A percentile compares a stretch with the other conserved stretches of the same genome.
These are phyloP conservation scores for Drosophila paulistorum DNA, from an alignment of 1,140 invertebrate species.

Conservation along the genomic window DNA sequence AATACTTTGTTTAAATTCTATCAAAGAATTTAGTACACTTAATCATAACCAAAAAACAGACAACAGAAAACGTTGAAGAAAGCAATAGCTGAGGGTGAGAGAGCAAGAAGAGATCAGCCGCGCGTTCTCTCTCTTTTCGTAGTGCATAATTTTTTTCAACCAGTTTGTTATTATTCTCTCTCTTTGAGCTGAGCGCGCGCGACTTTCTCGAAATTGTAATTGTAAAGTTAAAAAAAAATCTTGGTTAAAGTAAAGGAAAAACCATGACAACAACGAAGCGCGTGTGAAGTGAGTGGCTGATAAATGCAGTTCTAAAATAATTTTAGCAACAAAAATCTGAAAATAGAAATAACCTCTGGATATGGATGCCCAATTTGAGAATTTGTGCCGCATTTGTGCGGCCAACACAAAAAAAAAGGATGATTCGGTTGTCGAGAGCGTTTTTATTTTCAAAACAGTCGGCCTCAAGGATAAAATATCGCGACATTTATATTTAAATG, in stretches of 20 bases:
- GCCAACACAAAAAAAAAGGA: constrained; percentile 76
- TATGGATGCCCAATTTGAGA: constrained; percentile 74
- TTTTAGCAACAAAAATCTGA: background rate
- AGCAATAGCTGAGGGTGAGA: constrained; percentile 29
- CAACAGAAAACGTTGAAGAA: constrained; percentile 42
- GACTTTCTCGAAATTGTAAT: constrained; percentile 69
- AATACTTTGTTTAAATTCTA: background rate
- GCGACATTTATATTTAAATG: constrained; percentile 68
- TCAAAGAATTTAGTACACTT: background rate
- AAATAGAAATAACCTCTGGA: constrained; percentile 1
- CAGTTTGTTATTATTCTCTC: constrained; percentile 64
- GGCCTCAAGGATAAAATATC: constrained; percentile 74
- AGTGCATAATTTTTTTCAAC: constrained; percentile 38
- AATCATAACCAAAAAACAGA: constrained; percentile 3
- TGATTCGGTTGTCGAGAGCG: constrained; percentile 75
- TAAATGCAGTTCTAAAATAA: constrained; percentile 21
- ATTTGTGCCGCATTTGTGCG: constrained; percentile 76
- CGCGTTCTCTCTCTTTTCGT: constrained; percentile 23
- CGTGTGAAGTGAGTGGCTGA: constrained; percentile 26
- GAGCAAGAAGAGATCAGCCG: constrained; percentile 29
- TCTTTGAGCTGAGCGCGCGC: constrained; percentile 52
- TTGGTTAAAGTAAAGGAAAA: constrained; percentile 7
- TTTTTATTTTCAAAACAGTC: constrained; percentile 74
- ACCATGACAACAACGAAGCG: constrained; percentile 19
- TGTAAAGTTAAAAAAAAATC: constrained; percentile 46